Evolutionary conservation across 2,888 invertebrate genomes (phyloP), one percentile per base, ranked within the genome.

Genomic region (Hecatera dysodea): DNA sequence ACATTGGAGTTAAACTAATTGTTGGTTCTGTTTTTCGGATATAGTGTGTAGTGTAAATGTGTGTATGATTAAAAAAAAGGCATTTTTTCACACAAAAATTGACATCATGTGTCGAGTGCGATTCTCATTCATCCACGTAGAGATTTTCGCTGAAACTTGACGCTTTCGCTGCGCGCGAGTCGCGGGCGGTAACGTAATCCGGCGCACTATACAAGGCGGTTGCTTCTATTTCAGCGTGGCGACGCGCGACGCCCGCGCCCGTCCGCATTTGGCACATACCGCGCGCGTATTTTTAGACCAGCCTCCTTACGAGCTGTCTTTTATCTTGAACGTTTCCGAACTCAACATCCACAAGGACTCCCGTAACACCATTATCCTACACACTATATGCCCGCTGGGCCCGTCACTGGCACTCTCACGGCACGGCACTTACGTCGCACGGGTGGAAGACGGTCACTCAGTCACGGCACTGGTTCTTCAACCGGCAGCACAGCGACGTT

Each of bases 401-500:
- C 75, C 81, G 78, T 81, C 92, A 92, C 92, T 90, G 81, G 86
- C 88, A 89, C 90, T 87, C 75, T 76, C 93, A 91, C 93, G 89
- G 83, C 92, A 88, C 92, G 89, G 91, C 94, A 96, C 96, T 96
- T 95, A 96, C 96, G 96, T 96, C 95, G 95, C 96, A 93, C 95
- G 94, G 93, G 93, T 92, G 84, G 94, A 94, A 94, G 94, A 91
- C 95, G 95, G 96, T 94, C 95, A 94, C 93, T 92, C 92, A 93
- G 94, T 94, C 94, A 94, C 88, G 82, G 89, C 90, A 90, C 93
- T 91, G 93, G 93, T 91, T 92, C 90, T 88, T 90, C 86, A 90
- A 93, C 93, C 92, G 92, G 91, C 94, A 94, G 94, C 95, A 93
- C 94, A 94, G 94, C 95, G 94, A 94, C 96, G 97, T 96, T 97